phyloP scores from a whole-genome alignment of 2,888 invertebrate genomes.

The Orthosia cruda region DNA sequence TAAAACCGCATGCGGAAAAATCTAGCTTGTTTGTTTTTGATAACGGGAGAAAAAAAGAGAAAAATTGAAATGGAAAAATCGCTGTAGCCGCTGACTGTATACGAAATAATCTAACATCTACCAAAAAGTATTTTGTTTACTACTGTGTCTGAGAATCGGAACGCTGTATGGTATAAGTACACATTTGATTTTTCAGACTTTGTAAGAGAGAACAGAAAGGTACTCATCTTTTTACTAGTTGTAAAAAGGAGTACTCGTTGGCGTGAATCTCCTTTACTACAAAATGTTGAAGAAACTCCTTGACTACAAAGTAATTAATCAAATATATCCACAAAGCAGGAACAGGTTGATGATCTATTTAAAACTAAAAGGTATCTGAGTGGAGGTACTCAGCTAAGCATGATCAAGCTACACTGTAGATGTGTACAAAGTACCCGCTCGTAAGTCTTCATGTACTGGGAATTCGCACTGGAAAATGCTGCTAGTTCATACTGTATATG shows the following conservation, averaged over 20 bases:
- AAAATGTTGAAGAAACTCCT: constrained; percentile 4
- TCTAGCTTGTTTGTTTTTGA: constrained; percentile 4
- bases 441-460: constrained; percentile 3
- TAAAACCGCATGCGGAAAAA: background rate
- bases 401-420: constrained; percentile 19
- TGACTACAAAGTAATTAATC: constrained; percentile 16
- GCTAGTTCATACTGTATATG: background rate
- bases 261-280: background rate
- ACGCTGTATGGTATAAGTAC: background rate
- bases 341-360: constrained; percentile 6
- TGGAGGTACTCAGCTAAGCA: background rate
- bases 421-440: background rate
- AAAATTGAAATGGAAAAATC: background rate
- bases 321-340: constrained; percentile 6
- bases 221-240: too few relatives aligned
- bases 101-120: background rate
- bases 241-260: background rate
- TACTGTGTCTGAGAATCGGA: background rate
- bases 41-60: background rate
- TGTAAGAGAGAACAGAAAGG: background rate
- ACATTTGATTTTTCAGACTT: background rate
- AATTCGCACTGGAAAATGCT: background rate
- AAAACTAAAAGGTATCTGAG: constrained; percentile 16
- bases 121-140: background rate
- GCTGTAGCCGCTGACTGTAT: too few relatives aligned